These are phyloP conservation scores for Grammomys dolichurus DNA, from an alignment of 2,113 vertebrate species.

Conservation along the genomic window DNA sequence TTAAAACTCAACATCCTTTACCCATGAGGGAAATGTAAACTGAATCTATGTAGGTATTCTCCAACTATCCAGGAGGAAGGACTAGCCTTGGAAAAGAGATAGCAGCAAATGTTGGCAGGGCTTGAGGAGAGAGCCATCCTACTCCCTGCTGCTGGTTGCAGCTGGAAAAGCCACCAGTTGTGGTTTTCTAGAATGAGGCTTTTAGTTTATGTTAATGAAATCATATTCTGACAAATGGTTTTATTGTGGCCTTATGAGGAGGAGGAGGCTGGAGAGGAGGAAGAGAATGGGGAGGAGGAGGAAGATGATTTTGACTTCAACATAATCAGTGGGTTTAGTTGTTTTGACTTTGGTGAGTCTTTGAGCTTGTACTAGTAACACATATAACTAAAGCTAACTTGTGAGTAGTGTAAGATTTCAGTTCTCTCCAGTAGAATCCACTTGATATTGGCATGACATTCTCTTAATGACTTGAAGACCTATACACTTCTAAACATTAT, in stretches of 20 bases:
- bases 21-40: not conserved
- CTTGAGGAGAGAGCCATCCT: not conserved
- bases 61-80: not conserved
- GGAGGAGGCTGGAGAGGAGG: too few species aligned
- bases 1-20: not conserved
- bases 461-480: conserved; percentile 18
- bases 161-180: not conserved
- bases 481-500: conserved; percentile 43
- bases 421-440: too few species aligned
- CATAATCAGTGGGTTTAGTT: not conserved
- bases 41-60: not conserved
- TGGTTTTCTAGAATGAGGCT: not conserved
- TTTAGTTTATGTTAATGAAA: not conserved
- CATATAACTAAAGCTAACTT: not conserved
- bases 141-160: not conserved
- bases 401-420: not conserved
- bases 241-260: not conserved
- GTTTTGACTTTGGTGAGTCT: not conserved
- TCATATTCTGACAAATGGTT: not conserved
- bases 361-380: not conserved
- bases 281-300: too few species aligned
- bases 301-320: not conserved
- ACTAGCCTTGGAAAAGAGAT: not conserved
- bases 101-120: not conserved
- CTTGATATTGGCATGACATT: conserved; percentile 56